A percentile compares a stretch with the other conserved stretches of the same genome.
Conservation (phyloP, 1,140 invertebrate genomes). For the Caenorhabditis latens region DNA sequence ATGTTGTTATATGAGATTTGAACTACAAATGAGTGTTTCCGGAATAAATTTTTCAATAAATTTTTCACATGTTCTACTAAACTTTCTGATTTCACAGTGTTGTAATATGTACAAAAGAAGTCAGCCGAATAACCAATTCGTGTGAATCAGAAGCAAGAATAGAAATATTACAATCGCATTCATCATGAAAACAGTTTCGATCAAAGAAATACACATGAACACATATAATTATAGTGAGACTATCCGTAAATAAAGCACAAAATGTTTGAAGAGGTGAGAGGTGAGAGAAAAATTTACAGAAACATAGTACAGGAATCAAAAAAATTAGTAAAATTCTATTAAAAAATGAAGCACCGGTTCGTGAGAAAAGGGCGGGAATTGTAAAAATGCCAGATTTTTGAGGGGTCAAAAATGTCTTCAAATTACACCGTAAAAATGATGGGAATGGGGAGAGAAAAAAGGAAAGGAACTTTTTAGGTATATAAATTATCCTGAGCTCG, state of each 20-base stretch:
- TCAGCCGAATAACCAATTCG: too few relatives aligned
- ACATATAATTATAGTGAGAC: not conserved
- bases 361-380: not conserved
- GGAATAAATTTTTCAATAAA: too few relatives aligned
- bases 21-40: too few relatives aligned
- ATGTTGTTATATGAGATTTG: too few relatives aligned
- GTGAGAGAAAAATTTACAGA: not conserved
- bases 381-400: too few relatives aligned
- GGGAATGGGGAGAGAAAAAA: not conserved
- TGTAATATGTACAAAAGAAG: too few relatives aligned
- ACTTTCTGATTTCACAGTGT: too few relatives aligned
- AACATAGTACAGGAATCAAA: not conserved
- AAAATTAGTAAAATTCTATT: not conserved
- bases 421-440: not conserved
- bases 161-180: too few relatives aligned
- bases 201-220: not conserved
- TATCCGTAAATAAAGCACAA: constrained; percentile 55
- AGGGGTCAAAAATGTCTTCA: not conserved
- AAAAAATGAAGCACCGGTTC: constrained; percentile 5
- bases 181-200: too few relatives aligned
- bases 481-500: constrained; percentile 40
- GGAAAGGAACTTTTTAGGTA: not conserved
- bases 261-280: not conserved
- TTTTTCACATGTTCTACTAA: too few relatives aligned
- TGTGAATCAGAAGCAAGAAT: too few relatives aligned